Base-by-base conservation (phyloP, 2,888 invertebrate species). In the Malthinus flaveolus region DNA sequence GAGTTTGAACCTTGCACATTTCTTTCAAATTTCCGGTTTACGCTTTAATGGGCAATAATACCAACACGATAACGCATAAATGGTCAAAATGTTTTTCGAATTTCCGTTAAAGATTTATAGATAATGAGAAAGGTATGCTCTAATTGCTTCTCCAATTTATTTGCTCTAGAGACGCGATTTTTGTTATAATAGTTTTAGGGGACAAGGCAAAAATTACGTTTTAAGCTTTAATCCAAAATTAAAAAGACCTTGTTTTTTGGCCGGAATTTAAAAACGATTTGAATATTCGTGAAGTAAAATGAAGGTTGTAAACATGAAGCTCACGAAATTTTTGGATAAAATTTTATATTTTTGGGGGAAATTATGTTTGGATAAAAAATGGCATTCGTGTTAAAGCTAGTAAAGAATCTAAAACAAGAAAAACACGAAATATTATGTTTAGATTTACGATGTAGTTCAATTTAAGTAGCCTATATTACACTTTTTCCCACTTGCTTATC, bases 1-100 rank as follows among this genome's bases (percentile, higher is more conserved):
- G 23, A 23, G 5, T 23, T 23, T 23, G 23, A 23, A 23, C 23
- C 69, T 66, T 59, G 63, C 66, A 70, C 70, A 69, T 70, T 69
- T 69, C 71, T 69, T 73, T 73, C 71, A 72, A 74, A 74, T 74
- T 74, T 74, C 74, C 74, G 72, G 70, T 66, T 66, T 67, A 69
- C 67, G 69, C 68, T 69, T 69, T 73, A 73, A 73, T 73, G 72
- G 72, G 68, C 72, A 72, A 72, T 72, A 73, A 71, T 70, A 69
- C 62, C 59, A 54, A 67, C 69, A 67, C 62, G 69, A 70, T 70
- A 68, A 67, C 59, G 61, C 52, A 49, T 48, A 61, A 65, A 66
- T 62, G 64, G 49, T 54, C 54, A 55, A 54, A 59, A 59, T 59
- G 46, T 59, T 53, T 44, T 44, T 10, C 31, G 48, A 59, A 53